These are phyloP conservation scores for Periophthalmodon schlosseri DNA, from an alignment of 2,113 vertebrate genomes.

Conservation along the genomic window DNA sequence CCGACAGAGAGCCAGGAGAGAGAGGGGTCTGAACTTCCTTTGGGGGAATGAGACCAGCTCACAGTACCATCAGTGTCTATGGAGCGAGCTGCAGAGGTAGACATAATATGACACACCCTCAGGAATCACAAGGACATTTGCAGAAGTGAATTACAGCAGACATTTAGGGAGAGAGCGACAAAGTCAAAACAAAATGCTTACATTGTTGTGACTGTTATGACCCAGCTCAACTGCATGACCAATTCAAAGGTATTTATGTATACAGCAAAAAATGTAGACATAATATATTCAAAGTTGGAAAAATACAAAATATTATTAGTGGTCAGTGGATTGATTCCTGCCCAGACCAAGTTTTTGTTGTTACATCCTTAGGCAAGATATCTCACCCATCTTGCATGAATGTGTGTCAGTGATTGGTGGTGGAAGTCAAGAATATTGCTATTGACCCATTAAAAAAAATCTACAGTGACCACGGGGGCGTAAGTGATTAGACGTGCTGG, in stretches of 20 bases:
- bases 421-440: not conserved
- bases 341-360: too few relatives aligned
- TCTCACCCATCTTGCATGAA: too few relatives aligned
- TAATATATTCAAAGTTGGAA: too few relatives aligned
- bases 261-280: too few relatives aligned
- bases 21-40: constrained; percentile 16
- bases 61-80: constrained; percentile 24
- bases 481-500: not conserved
- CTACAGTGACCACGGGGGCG: not conserved
- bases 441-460: not conserved
- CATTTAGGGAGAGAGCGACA: not conserved
- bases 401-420: too few relatives aligned
- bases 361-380: too few relatives aligned
- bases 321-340: too few relatives aligned
- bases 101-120: constrained; percentile 34
- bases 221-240: too few relatives aligned
- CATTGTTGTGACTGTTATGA: too few relatives aligned
- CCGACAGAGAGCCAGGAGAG: constrained; percentile 49
- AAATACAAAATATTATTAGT: too few relatives aligned
- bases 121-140: constrained; percentile 45
- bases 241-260: too few relatives aligned
- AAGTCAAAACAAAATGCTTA: too few relatives aligned
- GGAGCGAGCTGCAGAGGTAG: constrained; percentile 22
- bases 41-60: constrained; percentile 25
- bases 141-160: constrained; percentile 16